Evolutionary conservation across 2,113 vertebrate genomes (phyloP).

Genomic region (Phocoena sinus): DNA sequence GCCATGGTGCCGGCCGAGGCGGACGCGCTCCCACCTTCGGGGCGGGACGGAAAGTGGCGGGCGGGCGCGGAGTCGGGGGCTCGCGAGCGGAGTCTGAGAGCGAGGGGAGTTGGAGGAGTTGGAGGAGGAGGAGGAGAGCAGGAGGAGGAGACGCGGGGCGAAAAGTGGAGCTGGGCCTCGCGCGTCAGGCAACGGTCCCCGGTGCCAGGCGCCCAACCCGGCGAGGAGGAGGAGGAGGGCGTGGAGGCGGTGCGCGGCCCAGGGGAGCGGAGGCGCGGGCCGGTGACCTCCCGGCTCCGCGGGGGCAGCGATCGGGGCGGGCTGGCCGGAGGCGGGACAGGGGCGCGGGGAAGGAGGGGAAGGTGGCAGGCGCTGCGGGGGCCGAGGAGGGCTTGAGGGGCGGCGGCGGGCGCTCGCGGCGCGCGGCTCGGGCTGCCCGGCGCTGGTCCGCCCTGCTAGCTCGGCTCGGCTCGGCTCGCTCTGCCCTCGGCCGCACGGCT

Average conservation of each 20-base stretch:
- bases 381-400: constrained; percentile 27
- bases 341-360: not conserved
- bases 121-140: not conserved
- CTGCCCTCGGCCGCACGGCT: constrained; percentile 36
- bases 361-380: constrained; percentile 49
- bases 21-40: constrained; percentile 42
- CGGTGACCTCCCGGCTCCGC: constrained; percentile 28
- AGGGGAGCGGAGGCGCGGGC: not conserved
- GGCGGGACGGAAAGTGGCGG: not conserved
- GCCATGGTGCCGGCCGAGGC: constrained; percentile 65
- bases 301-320: not conserved
- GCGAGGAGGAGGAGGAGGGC: not conserved
- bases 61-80: not conserved
- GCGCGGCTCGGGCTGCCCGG: constrained; percentile 25
- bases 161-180: constrained; percentile 65
- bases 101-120: constrained; percentile 32
- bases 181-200: constrained; percentile 62
- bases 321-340: not conserved
- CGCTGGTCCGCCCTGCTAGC: constrained; percentile 30
- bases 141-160: not conserved
- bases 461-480: constrained; percentile 28
- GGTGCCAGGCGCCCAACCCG: constrained; percentile 39
- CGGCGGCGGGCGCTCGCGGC: constrained; percentile 34
- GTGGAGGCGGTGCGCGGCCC: not conserved
- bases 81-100: not conserved